Percentiles rank a stretch among this genome's conserved stretches.
phyloP scores from a whole-genome alignment of 2,113 vertebrate species.

The Chaenocephalus aceratus region DNA sequence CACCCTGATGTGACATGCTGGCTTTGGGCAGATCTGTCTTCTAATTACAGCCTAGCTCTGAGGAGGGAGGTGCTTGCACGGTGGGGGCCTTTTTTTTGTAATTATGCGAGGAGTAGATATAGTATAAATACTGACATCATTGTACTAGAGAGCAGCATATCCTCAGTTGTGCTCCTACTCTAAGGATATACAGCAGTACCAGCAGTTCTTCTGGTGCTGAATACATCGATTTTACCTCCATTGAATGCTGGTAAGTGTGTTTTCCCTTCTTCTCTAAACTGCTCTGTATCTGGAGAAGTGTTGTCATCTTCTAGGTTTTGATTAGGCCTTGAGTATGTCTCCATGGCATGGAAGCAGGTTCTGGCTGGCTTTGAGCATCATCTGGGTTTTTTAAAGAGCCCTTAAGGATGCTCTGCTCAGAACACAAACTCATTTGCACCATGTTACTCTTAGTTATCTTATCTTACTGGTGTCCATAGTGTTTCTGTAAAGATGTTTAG shows the following conservation, averaged over 20 bases:
- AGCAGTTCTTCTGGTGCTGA: slow-evolving; percentile 73
- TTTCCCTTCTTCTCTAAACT: slow-evolving; percentile 44
- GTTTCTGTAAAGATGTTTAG: slow-evolving; percentile 6
- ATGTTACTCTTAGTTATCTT: background rate
- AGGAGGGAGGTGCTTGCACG: slow-evolving; percentile 88
- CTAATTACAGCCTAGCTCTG: slow-evolving; percentile 91
- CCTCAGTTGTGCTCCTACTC: slow-evolving; percentile 82
- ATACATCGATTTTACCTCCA: slow-evolving; percentile 64
- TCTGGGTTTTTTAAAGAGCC: background rate
- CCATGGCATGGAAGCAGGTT: background rate
- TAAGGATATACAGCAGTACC: slow-evolving; percentile 84
- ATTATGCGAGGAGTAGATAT: slow-evolving; percentile 83
- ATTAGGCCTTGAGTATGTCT: slow-evolving; percentile 9
- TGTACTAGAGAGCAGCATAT: slow-evolving; percentile 85
- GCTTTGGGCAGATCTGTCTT: slow-evolving; percentile 88
- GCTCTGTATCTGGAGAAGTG: slow-evolving; percentile 25
- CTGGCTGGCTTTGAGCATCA: background rate
- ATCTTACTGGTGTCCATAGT: background rate
- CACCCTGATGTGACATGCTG: slow-evolving; percentile 85
- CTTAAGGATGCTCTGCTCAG: slow-evolving; percentile 16
- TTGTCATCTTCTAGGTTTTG: slow-evolving; percentile 19
- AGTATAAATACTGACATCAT: slow-evolving; percentile 90
- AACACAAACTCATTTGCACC: background rate
- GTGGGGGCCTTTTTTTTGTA: slow-evolving; percentile 81
- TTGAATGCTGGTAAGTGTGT: slow-evolving; percentile 87